Evolutionary conservation across 1,140 invertebrate species (phyloP).

Genomic region (Hormaphis cornu): DNA sequence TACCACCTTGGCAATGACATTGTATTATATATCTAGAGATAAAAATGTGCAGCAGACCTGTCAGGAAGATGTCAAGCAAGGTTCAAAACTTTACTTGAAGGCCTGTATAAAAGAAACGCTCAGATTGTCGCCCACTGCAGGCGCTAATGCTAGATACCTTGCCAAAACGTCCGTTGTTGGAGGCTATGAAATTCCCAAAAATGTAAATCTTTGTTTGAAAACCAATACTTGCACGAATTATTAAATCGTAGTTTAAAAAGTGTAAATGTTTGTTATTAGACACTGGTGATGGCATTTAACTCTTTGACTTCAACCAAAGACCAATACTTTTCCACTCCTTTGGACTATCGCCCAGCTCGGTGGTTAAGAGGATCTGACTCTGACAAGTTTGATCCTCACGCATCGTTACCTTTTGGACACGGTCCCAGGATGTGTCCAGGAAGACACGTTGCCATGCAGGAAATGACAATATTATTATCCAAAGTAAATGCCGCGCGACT

Average conservation of each 20-base stretch:
- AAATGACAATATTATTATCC: slow-evolving; percentile 45
- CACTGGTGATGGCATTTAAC: slow-evolving; percentile 44
- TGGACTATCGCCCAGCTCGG: slow-evolving; percentile 45
- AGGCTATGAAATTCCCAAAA: slow-evolving; percentile 45
- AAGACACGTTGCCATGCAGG: slow-evolving; percentile 44
- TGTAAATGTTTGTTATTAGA: slow-evolving; percentile 40
- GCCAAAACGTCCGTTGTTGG: slow-evolving; percentile 42
- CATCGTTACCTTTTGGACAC: slow-evolving; percentile 57
- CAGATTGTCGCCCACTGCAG: slow-evolving; percentile 46
- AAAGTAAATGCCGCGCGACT: slow-evolving; percentile 48
- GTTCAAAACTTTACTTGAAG: slow-evolving; percentile 47
- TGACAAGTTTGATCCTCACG: slow-evolving; percentile 48
- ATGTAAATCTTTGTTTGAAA: slow-evolving; percentile 40
- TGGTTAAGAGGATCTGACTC: slow-evolving; percentile 44
- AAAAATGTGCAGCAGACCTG: slow-evolving; percentile 43
- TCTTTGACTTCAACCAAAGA: slow-evolving; percentile 41
- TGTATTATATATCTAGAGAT: slow-evolving; percentile 56
- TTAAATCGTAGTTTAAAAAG: not conserved
- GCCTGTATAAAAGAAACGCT: slow-evolving; percentile 60
- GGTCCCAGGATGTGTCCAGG: slow-evolving; percentile 48
- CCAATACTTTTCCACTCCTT: slow-evolving; percentile 44
- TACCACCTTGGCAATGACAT: slow-evolving; percentile 43
- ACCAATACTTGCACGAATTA: not conserved
- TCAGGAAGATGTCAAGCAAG: slow-evolving; percentile 46
- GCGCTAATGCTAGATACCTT: slow-evolving; percentile 45